These are phyloP conservation scores for Grapholita molesta DNA, from an alignment of 1,140 invertebrate species.

Conservation along the genomic window DNA sequence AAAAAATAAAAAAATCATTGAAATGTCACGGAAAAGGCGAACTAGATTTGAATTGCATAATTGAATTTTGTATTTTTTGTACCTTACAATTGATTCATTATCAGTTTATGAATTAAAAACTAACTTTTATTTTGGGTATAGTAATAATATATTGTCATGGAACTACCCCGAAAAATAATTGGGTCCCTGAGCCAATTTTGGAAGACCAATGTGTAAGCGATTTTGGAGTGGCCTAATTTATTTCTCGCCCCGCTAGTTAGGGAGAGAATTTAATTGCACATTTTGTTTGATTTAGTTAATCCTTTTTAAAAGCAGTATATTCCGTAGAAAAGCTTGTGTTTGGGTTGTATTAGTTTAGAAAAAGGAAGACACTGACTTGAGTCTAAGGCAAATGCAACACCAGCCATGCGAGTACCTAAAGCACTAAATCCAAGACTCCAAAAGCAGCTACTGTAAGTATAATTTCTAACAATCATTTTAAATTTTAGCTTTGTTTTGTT, in stretches of 20 bases:
- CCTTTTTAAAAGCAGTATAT: slow-evolving; percentile 1
- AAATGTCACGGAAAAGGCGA: not conserved
- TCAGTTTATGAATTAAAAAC: not conserved
- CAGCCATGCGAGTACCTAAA: slow-evolving; percentile 56
- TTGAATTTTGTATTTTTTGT: not conserved
- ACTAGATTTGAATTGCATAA: not conserved
- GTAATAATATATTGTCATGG: slow-evolving; percentile 19
- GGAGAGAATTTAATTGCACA: not conserved
- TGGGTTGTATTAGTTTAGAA: slow-evolving; percentile 1
- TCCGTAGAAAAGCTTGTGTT: not conserved
- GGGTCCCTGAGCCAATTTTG: slow-evolving; percentile 44
- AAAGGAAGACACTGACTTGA: not conserved
- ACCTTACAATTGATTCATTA: not conserved
- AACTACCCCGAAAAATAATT: slow-evolving; percentile 24
- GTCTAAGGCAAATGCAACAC: not conserved
- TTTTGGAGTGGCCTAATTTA: not conserved
- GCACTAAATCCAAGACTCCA: slow-evolving; percentile 46
- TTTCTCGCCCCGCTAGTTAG: slow-evolving; percentile 2
- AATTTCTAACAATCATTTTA: not conserved
- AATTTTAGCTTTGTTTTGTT: not conserved
- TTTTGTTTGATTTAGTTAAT: slow-evolving; percentile 13
- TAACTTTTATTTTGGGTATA: not conserved
- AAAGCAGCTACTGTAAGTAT: slow-evolving; percentile 56
- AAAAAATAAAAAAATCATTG: too few relatives aligned
- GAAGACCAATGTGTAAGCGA: slow-evolving; percentile 59